Evolutionary conservation across 2,888 invertebrate genomes (phyloP), one percentile per base, ranked within the genome.

Genomic region (Nemapogon koenigi): DNA sequence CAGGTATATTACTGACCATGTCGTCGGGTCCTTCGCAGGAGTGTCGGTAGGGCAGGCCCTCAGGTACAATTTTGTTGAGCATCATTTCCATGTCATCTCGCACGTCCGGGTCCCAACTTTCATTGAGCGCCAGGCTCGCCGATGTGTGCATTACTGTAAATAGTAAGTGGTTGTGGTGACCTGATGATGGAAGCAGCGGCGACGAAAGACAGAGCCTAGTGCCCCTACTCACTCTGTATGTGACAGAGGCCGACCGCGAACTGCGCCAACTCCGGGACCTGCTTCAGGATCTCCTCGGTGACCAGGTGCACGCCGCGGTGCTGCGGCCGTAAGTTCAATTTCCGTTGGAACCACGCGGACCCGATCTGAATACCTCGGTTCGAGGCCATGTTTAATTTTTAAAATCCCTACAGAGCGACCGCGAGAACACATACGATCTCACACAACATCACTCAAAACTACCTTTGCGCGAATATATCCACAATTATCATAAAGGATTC

Each of bases 21-120:
- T 97, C 97, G 73, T 97, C 97, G 48, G 97, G 96, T 50, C 97
- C 97, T 84, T 97, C 97, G 79, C 95, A 95, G 46, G 94, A 93
- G 81, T 97, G 97, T 75, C 93, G 87, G 75, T 96, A 97, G 57
- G 91, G 91, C 78, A 94, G 85, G 58, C 91, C 94, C 86, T 97
- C 97, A 69, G 97, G 97, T 79, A 97, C 94, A 78, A 97, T 92
- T 87, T 94, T 95, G 81, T 97, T 97, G 75, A 97, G 85, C 94
- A 97, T 95, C 94, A 96, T 97, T 82, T 97, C 97, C 94, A 97
- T 97, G 70, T 97, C 97, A 68, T 94, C 94, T 79, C 95, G 86
- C 46, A 96, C 96, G 76, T 94, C 94, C 48, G 95, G 95, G 82
- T 97, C 97, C 96, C 96, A 97, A 81, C 95, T 96, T 84, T 97